Evolutionary conservation across 2,113 vertebrate species (phyloP), one percentile per base, ranked within the genome.

Genomic region (Chaetodon trifascialis): DNA sequence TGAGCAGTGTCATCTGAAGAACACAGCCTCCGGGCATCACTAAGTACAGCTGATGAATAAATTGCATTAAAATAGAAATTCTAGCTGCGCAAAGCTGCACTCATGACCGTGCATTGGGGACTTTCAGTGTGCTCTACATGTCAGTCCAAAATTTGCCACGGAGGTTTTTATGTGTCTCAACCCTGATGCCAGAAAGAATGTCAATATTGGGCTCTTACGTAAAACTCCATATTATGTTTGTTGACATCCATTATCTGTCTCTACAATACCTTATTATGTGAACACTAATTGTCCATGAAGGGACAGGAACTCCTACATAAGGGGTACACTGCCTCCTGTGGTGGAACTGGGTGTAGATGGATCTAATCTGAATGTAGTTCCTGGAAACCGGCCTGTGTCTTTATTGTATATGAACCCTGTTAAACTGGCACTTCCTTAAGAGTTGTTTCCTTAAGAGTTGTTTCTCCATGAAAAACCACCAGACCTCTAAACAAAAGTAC

Each of bases 61-160:
- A 36, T 75, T 38, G n/a, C 9, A 54, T 67, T 68, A 40, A 56
- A 55, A 73, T 52, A 34, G 2, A 83, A 74, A 66, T 52, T n/a
- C 52, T 67, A 4, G 4, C 21, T 15, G 17, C 40, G 59, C 30
- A 30, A 30, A 83, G n/a, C 15, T 30, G 10, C 15, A 62, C 30
- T 14, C 11, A 23, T n/a, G 55, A 55, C 0, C 2, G n/a, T 7
- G 34, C 15, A 30, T 12, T 4, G 42, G 38, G 25, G 51, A 17
- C 21, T 17, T 56, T 30, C 30, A 23, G 49, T 9, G 47, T 2
- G 5, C 42, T 47, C n/a, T 17, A 17, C 3, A 40, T 9, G 8
- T 59, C 56, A 17, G 1, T 60, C 34, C 9, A 34, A 38, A 30
- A 11, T 38, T 11, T 38, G 21, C 36, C 17, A 38, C 12, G 21